Base-by-base conservation (phyloP, 1,140 invertebrate genomes). In the Tetragnatha versicolor region DNA sequence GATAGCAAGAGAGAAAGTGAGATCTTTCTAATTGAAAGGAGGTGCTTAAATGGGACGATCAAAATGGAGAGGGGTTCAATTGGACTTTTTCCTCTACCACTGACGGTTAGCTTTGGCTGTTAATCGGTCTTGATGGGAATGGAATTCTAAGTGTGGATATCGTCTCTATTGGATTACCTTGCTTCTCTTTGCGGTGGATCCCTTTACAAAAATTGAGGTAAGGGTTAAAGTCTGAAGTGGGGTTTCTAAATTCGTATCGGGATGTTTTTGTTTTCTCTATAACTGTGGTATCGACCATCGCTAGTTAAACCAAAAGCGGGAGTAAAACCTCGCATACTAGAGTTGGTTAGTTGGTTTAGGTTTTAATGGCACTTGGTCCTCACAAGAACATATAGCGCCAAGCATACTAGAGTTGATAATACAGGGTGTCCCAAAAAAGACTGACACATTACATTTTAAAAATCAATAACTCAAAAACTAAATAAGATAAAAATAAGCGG, bases 21-120 rank as follows among this genome's bases (percentile, higher is more conserved):
- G 20, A 39, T 66, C 29, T 22, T 37, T 39, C 14, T 37, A 39
- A 22, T 37, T 35, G 63, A 45, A 66, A 25, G 12, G n/a, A 45
- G 22, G 22, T 29, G 63, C 20, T 66, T 66, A 66, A 66, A 66
- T 66, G 35, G 25, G 37, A 20, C 45, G 42, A 66, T 47, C 39
- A 35, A 45, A 45, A 31, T 45, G 27, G 25, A 10, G 53, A 58
- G 12, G 27, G 3, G 33, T 31, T 31, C 3, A 58, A 27, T 58
- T 58, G 29, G 27, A 14, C 53, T 33, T 29, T 29, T 20, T 12
- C 27, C n/a, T n/a, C 49, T 25, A 20, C 53, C 63, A 37, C 37
- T 45, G 22, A 66, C 37, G 31, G 6, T 66, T 47, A 66, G 63
- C 25, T 66, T 20, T 2, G n/a, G 31, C 17, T 39, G 9, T 35